Percentiles rank a stretch among this genome's conserved stretches.
Conservation (phyloP, 2,113 vertebrate genomes). For the Mesoclemmys tuberculata region DNA sequence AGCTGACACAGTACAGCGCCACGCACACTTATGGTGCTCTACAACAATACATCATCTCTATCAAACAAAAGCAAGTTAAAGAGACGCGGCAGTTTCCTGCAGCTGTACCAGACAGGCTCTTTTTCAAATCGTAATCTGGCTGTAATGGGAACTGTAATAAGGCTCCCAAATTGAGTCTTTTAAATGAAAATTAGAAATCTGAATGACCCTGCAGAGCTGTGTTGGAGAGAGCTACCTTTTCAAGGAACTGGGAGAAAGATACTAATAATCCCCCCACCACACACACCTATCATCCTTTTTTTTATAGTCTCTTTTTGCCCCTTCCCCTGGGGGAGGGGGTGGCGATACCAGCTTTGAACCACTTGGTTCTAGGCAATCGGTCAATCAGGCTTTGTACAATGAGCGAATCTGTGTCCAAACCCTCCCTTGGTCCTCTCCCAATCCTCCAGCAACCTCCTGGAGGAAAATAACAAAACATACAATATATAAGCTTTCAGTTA, state of each 20-base stretch:
- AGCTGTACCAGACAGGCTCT: not conserved
- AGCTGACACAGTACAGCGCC: not conserved
- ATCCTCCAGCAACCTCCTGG: not conserved
- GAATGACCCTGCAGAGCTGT: not conserved
- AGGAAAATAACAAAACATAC: not conserved
- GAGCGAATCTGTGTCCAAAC: not conserved
- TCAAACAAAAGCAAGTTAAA: not conserved
- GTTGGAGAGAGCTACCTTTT: not conserved
- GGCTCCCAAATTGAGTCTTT: not conserved
- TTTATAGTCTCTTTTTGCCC: not conserved
- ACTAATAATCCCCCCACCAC: not conserved
- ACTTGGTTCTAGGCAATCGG: not conserved
- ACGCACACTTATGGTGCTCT: constrained; percentile 4
- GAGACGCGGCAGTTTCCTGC: not conserved
- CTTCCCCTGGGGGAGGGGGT: not conserved
- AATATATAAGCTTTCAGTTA: not conserved
- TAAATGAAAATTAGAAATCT: not conserved
- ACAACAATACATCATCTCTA: not conserved
- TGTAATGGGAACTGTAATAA: not conserved
- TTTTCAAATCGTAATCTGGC: not conserved
- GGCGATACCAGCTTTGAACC: not conserved
- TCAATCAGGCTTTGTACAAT: not conserved
- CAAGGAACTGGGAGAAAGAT: not conserved
- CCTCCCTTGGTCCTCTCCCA: not conserved
- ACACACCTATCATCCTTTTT: not conserved